These are phyloP conservation scores for Orius insidiosus DNA, from an alignment of 1,140 invertebrate genomes.

Conservation along the genomic window DNA sequence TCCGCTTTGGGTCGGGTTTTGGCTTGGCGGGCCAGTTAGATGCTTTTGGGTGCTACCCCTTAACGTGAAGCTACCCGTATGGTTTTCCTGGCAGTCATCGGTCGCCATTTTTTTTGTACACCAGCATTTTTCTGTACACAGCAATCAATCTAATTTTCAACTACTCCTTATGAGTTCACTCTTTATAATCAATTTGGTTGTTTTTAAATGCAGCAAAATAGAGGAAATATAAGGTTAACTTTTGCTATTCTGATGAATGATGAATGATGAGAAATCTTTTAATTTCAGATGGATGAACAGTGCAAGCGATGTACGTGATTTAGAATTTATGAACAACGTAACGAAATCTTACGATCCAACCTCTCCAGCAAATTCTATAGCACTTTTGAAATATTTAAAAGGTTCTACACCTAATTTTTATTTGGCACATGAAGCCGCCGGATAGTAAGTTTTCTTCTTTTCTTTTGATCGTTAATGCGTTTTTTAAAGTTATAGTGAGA, in stretches of 20 bases:
- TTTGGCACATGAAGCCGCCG: constrained; percentile 51
- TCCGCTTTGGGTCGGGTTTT: no score
- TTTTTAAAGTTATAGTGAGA: constrained; percentile 58
- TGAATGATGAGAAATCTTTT: no score
- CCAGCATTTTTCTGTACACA: no score
- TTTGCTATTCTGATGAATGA: background rate
- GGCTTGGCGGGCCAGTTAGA: no score
- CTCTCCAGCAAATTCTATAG: constrained; percentile 32
- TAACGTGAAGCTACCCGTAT: no score
- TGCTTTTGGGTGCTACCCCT: no score
- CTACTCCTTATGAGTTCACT: no score
- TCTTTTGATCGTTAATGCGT: constrained; percentile 15
- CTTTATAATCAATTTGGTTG: no score
- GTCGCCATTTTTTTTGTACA: no score
- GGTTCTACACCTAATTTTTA: constrained; percentile 32
- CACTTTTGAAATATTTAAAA: constrained; percentile 39
- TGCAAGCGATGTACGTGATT: constrained; percentile 57
- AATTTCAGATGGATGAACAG: constrained; percentile 44
- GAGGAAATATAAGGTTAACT: background rate
- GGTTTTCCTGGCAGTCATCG: no score
- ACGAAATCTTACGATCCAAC: constrained; percentile 16
- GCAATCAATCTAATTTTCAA: no score
- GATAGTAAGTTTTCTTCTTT: constrained; percentile 28
- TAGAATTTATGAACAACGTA: constrained; percentile 30
- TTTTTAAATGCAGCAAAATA: no score